Conservation (phyloP, 2,797 vertebrate species). For the Aythya fuligula region DNA sequence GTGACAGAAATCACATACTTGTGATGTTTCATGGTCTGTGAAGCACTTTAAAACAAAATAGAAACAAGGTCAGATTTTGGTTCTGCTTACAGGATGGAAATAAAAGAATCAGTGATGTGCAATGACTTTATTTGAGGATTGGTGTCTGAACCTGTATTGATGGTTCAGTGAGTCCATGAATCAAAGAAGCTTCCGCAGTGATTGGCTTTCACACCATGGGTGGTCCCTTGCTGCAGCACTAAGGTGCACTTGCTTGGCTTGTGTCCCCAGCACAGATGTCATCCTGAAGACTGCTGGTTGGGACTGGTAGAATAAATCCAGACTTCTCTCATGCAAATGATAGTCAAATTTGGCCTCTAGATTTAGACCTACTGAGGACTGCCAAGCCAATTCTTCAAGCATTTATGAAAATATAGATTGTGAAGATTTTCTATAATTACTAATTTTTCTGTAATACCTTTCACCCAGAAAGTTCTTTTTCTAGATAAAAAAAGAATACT, state of each 20-base stretch:
- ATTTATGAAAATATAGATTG: not conserved
- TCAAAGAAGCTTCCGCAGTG: not conserved
- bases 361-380: not conserved
- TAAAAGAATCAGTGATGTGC: accelerated
- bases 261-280: accelerated
- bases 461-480: not conserved
- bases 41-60: not conserved
- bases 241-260: not conserved
- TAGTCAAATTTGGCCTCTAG: not conserved
- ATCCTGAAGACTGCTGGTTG: accelerated
- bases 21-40: not conserved
- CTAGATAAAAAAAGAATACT: not conserved
- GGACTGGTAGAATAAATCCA: not conserved
- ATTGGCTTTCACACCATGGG: not conserved
- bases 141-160: accelerated
- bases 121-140: not conserved
- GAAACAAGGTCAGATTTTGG: not conserved
- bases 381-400: not conserved
- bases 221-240: not conserved
- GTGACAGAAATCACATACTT: not conserved
- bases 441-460: not conserved
- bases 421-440: not conserved
- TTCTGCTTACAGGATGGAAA: not conserved
- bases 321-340: not conserved
- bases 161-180: not conserved